phyloP scores from a whole-genome alignment of 92 coral and sea anemone species.

The Heteractis magnifica region DNA sequence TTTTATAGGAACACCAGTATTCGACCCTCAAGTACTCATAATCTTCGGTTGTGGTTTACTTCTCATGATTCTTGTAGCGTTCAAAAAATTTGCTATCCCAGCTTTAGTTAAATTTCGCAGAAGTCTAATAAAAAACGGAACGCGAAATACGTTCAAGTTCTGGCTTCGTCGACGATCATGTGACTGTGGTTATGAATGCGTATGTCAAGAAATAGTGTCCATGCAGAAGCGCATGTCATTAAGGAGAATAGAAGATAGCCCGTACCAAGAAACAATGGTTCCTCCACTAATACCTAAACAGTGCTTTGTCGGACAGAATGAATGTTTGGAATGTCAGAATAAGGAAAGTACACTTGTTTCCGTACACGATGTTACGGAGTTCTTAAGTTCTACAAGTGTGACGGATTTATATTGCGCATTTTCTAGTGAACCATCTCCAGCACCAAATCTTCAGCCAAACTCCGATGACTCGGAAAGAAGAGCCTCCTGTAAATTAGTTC shows the following conservation, averaged over 20 bases:
- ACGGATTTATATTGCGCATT: neutral
- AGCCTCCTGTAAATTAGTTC: constrained; percentile 14
- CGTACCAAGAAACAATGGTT: neutral
- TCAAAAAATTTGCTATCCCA: constrained; percentile 5
- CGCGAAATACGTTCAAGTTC: neutral
- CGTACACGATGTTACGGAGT: neutral
- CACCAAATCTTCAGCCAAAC: neutral
- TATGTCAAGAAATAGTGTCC: neutral
- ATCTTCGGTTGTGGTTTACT: constrained; percentile 19
- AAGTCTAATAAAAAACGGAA: neutral
- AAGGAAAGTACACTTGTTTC: constrained; percentile 18
- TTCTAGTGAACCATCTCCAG: neutral
- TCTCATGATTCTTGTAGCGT: neutral
- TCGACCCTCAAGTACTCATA: constrained; percentile 29
- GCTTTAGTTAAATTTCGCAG: neutral
- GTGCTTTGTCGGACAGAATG: constrained; percentile 5
- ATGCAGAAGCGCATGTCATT: neutral
- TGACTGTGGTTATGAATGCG: neutral
- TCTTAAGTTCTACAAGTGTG: constrained; percentile 6
- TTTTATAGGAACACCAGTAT: constrained; percentile 8
- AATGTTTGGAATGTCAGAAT: constrained; percentile 6
- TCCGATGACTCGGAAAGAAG: constrained; percentile 11
- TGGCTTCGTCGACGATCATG: neutral
- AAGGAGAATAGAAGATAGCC: constrained; percentile 3
- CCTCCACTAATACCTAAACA: constrained; percentile 17